Evolutionary conservation across 2,797 vertebrate genomes (phyloP), one percentile per base, ranked within the genome.

Genomic region (Poeciliopsis presidionis): DNA sequence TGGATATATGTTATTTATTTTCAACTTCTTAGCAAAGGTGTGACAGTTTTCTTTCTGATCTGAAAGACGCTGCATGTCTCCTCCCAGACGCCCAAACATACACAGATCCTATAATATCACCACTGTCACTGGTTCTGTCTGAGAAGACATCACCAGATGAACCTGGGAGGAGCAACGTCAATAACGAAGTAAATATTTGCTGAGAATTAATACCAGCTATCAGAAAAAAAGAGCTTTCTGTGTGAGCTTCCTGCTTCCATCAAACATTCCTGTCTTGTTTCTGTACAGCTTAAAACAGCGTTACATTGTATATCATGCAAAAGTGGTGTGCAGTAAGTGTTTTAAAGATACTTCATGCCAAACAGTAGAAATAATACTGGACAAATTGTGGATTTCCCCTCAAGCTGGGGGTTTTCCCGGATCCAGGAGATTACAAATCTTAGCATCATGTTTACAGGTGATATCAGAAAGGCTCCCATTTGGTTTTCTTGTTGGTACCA

Each of bases 1-100:
- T 94, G 93, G 91, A 94, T 90, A 94, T 93, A 93, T 95, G 92
- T 91, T 88, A 90, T 93, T 92, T 94, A 92, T 93, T 93, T 81
- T 87, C 89, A 81, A 74, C 85, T 79, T 72, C 80, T 87, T 76
- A 81, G 77, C 71, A 49, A 87, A 83, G 88, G 87, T 89, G 78
- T 92, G 94, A 94, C 94, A 95, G 92, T 80, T 86, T 87, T 93
- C 87, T 92, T 94, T 93, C 85, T 94, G 91, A 87, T 22, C 51
- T 53, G 51, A 25, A 92, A 79, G 25, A 86, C 72, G 39, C 80
- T 86, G 86, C 88, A 90, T 89, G 92, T 73, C 79, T 57, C 81
- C 85, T 43, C 65, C 81, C 63, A 57, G 78, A 72, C 73, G 57
- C 74, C 75, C 79, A 61, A 78, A 83, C 72, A 84, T 75, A 72